phyloP scores from a whole-genome alignment of 2,888 invertebrate species.

The Rhingia campestris region DNA sequence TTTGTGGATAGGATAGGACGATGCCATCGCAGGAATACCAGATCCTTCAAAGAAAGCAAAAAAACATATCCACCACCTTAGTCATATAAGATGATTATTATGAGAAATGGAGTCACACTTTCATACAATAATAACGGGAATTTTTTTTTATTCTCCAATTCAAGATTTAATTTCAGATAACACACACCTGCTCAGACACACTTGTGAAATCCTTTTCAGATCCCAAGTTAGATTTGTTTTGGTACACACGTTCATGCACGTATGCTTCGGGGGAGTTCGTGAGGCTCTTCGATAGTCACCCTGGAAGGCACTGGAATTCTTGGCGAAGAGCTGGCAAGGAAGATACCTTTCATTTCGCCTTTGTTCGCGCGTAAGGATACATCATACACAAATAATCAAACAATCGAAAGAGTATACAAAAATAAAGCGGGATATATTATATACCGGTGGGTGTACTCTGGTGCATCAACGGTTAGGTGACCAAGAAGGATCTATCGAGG shows the following conservation, averaged over 20 bases:
- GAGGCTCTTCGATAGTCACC: constrained; percentile 32
- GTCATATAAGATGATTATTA: constrained; percentile 67
- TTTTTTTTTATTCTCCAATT: constrained; percentile 62
- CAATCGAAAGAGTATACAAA: constrained; percentile 14
- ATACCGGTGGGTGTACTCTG: constrained; percentile 34
- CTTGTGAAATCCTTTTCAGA: constrained; percentile 71
- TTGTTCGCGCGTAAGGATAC: constrained; percentile 50
- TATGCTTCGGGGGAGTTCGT: not conserved
- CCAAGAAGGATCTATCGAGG: constrained; percentile 61
- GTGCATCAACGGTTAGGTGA: constrained; percentile 55
- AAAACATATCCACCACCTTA: constrained; percentile 5
- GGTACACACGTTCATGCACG: not conserved
- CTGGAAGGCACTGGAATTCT: constrained; percentile 62
- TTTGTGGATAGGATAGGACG: constrained; percentile 49
- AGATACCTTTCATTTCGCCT: constrained; percentile 35
- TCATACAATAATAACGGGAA: constrained; percentile 74
- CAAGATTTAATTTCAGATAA: constrained; percentile 74
- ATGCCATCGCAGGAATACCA: constrained; percentile 50
- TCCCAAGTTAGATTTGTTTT: constrained; percentile 65
- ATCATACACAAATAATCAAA: constrained; percentile 51
- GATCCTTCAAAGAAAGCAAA: constrained; percentile 31
- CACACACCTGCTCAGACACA: constrained; percentile 63
- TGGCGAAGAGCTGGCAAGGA: constrained; percentile 28
- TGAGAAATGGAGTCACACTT: constrained; percentile 74
- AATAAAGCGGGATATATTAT: constrained; percentile 36